Conservation (phyloP, 1,140 invertebrate genomes). For the Penaeus indicus region DNA sequence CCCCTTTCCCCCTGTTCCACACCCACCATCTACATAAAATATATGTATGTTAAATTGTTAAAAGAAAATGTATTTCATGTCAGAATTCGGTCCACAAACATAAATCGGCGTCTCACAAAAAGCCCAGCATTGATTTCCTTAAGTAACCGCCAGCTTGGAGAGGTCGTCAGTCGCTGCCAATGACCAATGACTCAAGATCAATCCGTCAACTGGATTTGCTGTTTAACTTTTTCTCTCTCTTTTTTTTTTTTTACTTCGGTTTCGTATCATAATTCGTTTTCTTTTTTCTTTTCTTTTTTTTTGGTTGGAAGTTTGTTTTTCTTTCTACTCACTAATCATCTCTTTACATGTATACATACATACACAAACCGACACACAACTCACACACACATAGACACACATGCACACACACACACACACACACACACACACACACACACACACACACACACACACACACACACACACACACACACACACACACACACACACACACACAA, state of each 20-base stretch:
- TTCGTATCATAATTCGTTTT: constrained; percentile 7
- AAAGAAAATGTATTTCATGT: no score
- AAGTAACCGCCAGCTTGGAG: no score
- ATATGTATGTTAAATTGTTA: no score
- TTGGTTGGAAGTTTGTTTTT: neutral
- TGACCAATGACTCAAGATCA: no score
- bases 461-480: neutral
- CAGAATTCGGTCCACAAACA: no score
- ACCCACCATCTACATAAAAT: neutral
- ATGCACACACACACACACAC: neutral
- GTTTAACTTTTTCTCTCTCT: neutral
- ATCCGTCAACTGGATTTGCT: neutral
- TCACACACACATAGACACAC: neutral
- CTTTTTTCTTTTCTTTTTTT: neutral
- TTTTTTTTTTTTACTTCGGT: neutral
- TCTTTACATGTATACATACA: neutral
- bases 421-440: constrained; percentile 14
- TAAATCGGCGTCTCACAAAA: no score
- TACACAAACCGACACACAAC: neutral
- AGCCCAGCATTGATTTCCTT: no score
- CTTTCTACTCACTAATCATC: neutral
- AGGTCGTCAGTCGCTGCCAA: no score
- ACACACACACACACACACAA: no score
- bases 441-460: constrained; percentile 23
- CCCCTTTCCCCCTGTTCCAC: neutral